These are phyloP conservation scores for Tragelaphus oryx DNA, from an alignment of 2,797 vertebrate genomes.

Conservation along the genomic window DNA sequence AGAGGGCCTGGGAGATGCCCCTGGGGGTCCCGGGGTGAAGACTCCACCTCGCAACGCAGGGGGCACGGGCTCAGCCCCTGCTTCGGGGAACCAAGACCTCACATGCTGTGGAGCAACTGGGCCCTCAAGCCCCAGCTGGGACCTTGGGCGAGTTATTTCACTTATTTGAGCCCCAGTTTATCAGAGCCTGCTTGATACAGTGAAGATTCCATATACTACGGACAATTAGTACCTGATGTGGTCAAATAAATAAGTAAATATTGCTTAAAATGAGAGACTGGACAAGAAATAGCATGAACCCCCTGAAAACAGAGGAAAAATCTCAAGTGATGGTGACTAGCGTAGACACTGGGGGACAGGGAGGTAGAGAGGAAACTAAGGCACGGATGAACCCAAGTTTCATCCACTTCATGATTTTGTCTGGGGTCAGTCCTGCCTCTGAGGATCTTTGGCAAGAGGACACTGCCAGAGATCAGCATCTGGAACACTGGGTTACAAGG, in stretches of 20 bases:
- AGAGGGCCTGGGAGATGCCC: background rate
- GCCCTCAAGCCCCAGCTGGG: background rate
- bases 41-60: background rate
- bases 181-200: background rate
- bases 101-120: background rate
- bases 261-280: background rate
- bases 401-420: constrained; percentile 6
- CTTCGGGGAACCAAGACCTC: background rate
- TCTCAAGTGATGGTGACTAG: background rate
- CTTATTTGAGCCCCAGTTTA: too few relatives aligned
- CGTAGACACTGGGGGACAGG: background rate
- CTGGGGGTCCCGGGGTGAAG: background rate
- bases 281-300: background rate
- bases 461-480: background rate
- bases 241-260: background rate
- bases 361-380: background rate
- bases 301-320: background rate
- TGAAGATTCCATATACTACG: background rate
- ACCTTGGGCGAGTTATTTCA: too few relatives aligned
- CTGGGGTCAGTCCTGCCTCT: background rate
- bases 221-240: background rate
- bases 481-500: background rate
- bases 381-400: background rate
- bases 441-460: constrained; percentile 16
- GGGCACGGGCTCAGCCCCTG: background rate